Conservation (phyloP, 2,797 vertebrate genomes). For the Epinephelus malabaricus region DNA sequence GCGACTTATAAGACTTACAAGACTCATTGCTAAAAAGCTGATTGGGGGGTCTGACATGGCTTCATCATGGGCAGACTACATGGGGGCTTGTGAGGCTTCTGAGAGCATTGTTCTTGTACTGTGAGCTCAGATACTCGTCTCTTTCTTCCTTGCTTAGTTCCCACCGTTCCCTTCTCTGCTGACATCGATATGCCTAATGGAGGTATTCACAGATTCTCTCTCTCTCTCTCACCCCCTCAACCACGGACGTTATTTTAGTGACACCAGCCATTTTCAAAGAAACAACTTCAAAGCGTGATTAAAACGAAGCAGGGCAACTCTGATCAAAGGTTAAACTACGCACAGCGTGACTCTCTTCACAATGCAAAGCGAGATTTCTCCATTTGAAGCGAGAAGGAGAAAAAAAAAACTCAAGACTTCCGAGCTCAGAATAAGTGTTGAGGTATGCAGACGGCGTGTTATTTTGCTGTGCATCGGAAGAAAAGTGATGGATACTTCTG, state of each 20-base stretch:
- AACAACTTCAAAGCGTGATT: constrained; percentile 80
- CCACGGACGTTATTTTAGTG: constrained; percentile 64
- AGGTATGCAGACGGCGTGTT: constrained; percentile 38
- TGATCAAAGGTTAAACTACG: constrained; percentile 84
- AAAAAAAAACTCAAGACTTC: constrained; percentile 41
- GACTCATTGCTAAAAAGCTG: constrained; percentile 67
- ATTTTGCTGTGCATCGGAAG: constrained; percentile 44
- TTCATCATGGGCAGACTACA: constrained; percentile 36
- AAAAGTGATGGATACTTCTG: constrained; percentile 60
- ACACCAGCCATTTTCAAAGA: constrained; percentile 77
- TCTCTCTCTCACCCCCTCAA: background rate
- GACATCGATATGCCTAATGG: constrained; percentile 37
- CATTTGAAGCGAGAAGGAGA: constrained; percentile 44
- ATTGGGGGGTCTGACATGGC: constrained; percentile 60
- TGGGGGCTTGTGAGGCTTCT: constrained; percentile 23
- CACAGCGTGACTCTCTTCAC: constrained; percentile 67
- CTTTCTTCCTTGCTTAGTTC: constrained; percentile 24
- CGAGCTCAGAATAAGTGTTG: constrained; percentile 36
- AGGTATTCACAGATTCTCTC: constrained; percentile 32
- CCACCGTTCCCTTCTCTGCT: constrained; percentile 24
- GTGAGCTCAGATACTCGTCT: constrained; percentile 33
- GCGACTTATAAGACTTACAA: constrained; percentile 71
- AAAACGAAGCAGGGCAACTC: constrained; percentile 74
- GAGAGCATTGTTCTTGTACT: constrained; percentile 30
- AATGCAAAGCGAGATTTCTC: constrained; percentile 64